These are phyloP conservation scores for Hydrolagus affinis DNA, from an alignment of 2,113 vertebrate genomes.

Conservation along the genomic window DNA sequence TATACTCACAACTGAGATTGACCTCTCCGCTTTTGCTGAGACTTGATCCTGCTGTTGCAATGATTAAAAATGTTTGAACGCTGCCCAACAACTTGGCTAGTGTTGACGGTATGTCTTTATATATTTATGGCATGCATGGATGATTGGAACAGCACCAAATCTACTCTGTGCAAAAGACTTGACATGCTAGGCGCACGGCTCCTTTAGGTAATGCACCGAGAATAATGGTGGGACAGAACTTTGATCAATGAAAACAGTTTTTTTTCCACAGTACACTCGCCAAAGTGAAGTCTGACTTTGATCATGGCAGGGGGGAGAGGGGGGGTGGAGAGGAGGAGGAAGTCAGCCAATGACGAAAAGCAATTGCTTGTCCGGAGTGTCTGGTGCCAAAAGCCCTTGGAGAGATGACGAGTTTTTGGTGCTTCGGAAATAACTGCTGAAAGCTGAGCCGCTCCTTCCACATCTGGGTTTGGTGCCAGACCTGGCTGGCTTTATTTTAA, in stretches of 20 bases:
- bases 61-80: constrained; percentile 28
- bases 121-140: constrained; percentile 13
- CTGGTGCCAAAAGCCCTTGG: constrained; percentile 28
- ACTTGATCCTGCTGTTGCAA: constrained; percentile 17
- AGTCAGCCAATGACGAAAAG: constrained; percentile 30
- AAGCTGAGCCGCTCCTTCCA: constrained; percentile 44
- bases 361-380: constrained; percentile 33
- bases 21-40: constrained; percentile 14
- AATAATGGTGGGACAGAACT: constrained; percentile 28
- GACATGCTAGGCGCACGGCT: neutral
- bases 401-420: constrained; percentile 41
- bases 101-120: constrained; percentile 11
- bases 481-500: constrained; percentile 37
- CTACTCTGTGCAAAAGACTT: constrained; percentile 13
- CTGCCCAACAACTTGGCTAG: constrained; percentile 23
- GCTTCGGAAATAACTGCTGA: constrained; percentile 39
- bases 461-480: constrained; percentile 60
- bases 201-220: constrained; percentile 24
- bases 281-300: constrained; percentile 9
- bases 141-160: constrained; percentile 17
- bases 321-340: constrained; percentile 13
- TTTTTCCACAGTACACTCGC: constrained; percentile 16
- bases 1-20: constrained; percentile 3
- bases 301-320: neutral
- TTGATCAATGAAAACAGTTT: constrained; percentile 28